A percentile compares a stretch with the other conserved stretches of the same genome.
Evolutionary conservation across 2,797 vertebrate species (phyloP).

Genomic region (Cygnus olor): DNA sequence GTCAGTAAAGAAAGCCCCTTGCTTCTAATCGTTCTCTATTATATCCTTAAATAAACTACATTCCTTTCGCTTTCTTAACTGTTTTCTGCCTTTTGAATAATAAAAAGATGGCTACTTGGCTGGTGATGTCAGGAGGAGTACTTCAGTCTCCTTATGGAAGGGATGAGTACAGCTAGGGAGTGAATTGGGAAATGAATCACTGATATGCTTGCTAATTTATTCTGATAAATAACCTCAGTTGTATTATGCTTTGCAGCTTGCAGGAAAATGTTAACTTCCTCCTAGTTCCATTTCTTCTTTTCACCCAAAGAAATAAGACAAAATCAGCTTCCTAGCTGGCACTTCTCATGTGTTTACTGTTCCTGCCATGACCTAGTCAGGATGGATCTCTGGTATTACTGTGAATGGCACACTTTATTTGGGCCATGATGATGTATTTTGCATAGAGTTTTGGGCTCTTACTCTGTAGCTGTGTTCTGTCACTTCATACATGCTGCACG

Average conservation of each 20-base stretch:
- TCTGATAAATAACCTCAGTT: slow-evolving; percentile 2
- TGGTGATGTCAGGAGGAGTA: not conserved
- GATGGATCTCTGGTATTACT: not conserved
- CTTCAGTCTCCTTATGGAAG: slow-evolving; percentile 10
- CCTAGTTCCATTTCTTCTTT: not conserved
- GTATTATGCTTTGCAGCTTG: not conserved
- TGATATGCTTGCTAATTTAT: not conserved
- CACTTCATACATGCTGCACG: slow-evolving; percentile 25
- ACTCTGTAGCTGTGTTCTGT: slow-evolving; percentile 5
- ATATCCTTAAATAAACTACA: not conserved
- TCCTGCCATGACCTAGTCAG: not conserved
- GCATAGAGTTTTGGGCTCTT: not conserved
- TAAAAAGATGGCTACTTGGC: not conserved
- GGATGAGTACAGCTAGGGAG: not conserved
- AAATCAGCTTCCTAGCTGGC: not conserved
- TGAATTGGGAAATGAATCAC: not conserved
- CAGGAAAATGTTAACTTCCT: not conserved
- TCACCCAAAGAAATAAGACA: not conserved
- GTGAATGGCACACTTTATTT: not conserved
- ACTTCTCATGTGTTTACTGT: not conserved
- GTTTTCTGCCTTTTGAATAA: not conserved
- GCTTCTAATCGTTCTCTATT: not conserved
- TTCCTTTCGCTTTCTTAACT: not conserved
- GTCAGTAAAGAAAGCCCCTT: not conserved
- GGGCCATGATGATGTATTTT: not conserved